These are phyloP conservation scores for Podargus strigoides DNA, from an alignment of 2,797 vertebrate species.

Conservation along the genomic window DNA sequence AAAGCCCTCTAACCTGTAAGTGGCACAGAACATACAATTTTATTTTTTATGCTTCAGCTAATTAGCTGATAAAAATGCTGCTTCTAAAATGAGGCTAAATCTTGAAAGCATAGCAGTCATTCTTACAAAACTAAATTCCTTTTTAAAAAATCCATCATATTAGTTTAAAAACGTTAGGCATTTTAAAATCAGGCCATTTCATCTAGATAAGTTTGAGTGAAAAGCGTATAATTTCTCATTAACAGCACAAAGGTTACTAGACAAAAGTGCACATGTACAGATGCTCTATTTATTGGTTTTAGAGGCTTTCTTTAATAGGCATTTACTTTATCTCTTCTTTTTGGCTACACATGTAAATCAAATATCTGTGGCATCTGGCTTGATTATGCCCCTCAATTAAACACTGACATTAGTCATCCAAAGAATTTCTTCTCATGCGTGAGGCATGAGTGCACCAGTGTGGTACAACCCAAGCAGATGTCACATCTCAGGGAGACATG, in stretches of 20 bases:
- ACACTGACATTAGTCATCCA: background rate
- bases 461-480: background rate
- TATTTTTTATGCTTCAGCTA: background rate
- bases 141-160: background rate
- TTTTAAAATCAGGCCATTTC: background rate
- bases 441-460: background rate
- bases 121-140: background rate
- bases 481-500: fast-evolving
- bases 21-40: background rate
- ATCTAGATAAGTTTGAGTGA: background rate
- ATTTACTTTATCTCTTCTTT: background rate
- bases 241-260: background rate
- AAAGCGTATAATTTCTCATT: background rate
- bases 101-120: background rate
- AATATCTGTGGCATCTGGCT: background rate
- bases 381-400: background rate
- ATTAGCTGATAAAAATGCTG: background rate
- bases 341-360: background rate
- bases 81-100: background rate
- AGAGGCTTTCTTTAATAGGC: background rate
- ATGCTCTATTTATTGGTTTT: background rate
- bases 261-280: background rate
- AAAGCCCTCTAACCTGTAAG: background rate
- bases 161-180: background rate
- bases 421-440: background rate